These are phyloP conservation scores for Chlorocebus sabaeus DNA, from an alignment of 2,113 vertebrate species.

Conservation along the genomic window DNA sequence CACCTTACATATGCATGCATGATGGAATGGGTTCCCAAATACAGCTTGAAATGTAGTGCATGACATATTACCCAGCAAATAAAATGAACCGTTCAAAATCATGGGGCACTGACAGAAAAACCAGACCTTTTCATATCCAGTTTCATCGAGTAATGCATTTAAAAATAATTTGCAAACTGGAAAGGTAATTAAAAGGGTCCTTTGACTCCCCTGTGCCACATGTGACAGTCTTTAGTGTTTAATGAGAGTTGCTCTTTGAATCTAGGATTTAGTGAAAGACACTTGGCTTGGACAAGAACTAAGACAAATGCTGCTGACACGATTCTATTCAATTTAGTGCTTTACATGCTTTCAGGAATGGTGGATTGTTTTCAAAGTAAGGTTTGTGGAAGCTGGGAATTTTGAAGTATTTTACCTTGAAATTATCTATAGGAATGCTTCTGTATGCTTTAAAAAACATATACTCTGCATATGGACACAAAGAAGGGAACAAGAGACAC, in stretches of 20 bases:
- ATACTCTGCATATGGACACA: not conserved
- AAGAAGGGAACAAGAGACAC: no score
- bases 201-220: not conserved
- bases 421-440: not conserved
- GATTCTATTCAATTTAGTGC: not conserved
- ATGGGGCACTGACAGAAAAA: not conserved
- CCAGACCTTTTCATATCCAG: conserved; percentile 37
- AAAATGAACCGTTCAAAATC: conserved; percentile 20
- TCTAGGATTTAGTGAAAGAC: conserved; percentile 20
- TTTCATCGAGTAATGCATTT: conserved; percentile 26
- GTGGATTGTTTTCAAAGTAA: not conserved
- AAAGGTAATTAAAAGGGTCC: conserved; percentile 38
- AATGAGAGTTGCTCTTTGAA: not conserved
- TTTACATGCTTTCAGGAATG: not conserved
- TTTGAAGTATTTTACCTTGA: not conserved
- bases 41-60: not conserved
- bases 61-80: not conserved
- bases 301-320: conserved; percentile 33
- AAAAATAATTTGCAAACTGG: conserved; percentile 48
- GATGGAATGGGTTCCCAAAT: not conserved
- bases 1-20: not conserved
- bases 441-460: not conserved
- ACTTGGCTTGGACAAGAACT: conserved; percentile 27
- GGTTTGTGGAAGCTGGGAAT: not conserved
- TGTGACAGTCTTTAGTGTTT: conserved; percentile 21